Percentiles rank a stretch among this genome's conserved stretches.
Conservation (phyloP, 2,888 invertebrate genomes). For the Cecidostiba fungosa region DNA sequence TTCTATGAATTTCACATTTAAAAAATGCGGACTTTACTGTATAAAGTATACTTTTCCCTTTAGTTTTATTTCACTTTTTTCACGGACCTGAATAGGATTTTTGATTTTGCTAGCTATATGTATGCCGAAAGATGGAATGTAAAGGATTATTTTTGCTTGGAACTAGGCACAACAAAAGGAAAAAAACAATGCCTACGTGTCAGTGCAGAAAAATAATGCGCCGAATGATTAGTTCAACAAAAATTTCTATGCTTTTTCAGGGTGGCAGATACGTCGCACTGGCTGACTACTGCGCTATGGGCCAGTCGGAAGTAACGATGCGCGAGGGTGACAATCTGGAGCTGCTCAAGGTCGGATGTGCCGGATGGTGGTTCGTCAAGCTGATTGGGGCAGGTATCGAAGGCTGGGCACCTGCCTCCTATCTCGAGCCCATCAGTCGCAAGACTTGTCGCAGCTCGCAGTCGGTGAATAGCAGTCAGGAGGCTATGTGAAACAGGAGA, state of each 20-base stretch:
- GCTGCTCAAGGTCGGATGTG: slow-evolving; percentile 94
- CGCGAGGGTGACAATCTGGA: slow-evolving; percentile 95
- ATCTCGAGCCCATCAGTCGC: slow-evolving; percentile 89
- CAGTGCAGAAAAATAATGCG: slow-evolving; percentile 24
- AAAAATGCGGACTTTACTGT: background rate
- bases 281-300: slow-evolving; percentile 96
- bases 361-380: slow-evolving; percentile 98
- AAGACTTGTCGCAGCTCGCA: slow-evolving; percentile 86
- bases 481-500: slow-evolving; percentile 79
- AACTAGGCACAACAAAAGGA: slow-evolving; percentile 14
- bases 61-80: slow-evolving; percentile 39
- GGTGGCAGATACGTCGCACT: slow-evolving; percentile 92
- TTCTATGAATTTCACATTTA: slow-evolving; percentile 6
- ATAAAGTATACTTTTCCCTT: slow-evolving; percentile 54
- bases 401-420: slow-evolving; percentile 97
- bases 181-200: slow-evolving; percentile 13
- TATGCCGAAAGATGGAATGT: slow-evolving; percentile 15
- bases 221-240: background rate
- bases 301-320: slow-evolving; percentile 94
- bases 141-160: slow-evolving; percentile 38
- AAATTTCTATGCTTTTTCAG: slow-evolving; percentile 78
- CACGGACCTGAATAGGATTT: slow-evolving; percentile 1
- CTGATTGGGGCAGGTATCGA: slow-evolving; percentile 88
- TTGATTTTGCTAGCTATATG: slow-evolving; percentile 15
- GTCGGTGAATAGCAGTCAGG: slow-evolving; percentile 80